Percentiles rank a stretch among this genome's conserved stretches.
Conservation (phyloP, 1,140 invertebrate species). For the Sogatella furcifera region DNA sequence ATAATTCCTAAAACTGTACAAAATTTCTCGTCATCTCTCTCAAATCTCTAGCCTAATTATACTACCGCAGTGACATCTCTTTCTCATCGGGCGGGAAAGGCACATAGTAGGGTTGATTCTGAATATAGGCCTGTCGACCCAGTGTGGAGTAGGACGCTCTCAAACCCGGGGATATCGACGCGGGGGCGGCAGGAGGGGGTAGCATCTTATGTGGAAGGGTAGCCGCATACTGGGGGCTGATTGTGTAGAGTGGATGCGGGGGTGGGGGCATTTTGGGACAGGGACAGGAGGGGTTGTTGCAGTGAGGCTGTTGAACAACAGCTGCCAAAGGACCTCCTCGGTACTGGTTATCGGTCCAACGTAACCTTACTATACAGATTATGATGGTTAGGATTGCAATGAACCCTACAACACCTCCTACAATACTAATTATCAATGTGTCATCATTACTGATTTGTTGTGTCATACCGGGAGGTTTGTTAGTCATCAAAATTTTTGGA, state of each 20-base stretch:
- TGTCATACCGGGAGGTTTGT: conserved; percentile 27
- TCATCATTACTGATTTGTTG: conserved; percentile 68
- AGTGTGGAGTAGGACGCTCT: conserved; percentile 26
- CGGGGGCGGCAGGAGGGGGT: conserved; percentile 16
- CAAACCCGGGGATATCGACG: conserved; percentile 24
- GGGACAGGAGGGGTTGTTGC: conserved; percentile 24
- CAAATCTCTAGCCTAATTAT: neutral
- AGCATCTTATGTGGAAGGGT: conserved; percentile 27
- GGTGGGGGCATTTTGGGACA: conserved; percentile 20
- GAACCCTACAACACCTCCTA: conserved; percentile 81
- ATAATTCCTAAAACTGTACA: no score
- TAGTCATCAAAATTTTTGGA: conserved; percentile 40
- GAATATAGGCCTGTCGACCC: conserved; percentile 22
- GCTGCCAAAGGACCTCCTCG: conserved; percentile 49
- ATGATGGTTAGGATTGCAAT: conserved; percentile 78
- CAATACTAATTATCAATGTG: conserved; percentile 82
- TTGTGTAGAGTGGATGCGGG: conserved; percentile 20
- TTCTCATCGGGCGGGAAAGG: conserved; percentile 21
- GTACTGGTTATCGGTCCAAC: conserved; percentile 50
- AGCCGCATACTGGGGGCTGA: conserved; percentile 22
- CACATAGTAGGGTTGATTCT: conserved; percentile 23
- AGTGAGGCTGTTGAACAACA: conserved; percentile 33
- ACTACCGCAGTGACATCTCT: conserved; percentile 13
- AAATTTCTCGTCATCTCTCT: no score
- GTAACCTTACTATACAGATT: conserved; percentile 68